Conservation (phyloP, 2,888 invertebrate species). For the Clitarchus hookeri region DNA sequence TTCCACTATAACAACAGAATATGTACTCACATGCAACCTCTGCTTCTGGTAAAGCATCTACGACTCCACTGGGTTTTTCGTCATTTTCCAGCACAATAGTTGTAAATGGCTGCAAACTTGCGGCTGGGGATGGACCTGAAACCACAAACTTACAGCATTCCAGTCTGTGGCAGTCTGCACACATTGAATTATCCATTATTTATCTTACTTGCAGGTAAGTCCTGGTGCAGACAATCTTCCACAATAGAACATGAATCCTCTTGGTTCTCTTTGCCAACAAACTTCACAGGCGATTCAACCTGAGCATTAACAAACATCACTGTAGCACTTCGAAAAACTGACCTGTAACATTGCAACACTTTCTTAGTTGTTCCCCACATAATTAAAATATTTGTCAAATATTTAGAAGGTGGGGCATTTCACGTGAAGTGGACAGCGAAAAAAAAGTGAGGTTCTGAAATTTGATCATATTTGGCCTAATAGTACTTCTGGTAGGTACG, state of each 20-base stretch:
- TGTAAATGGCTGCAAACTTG: not conserved
- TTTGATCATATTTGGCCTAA: too few species aligned
- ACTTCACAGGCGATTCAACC: not conserved
- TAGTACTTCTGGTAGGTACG: too few species aligned
- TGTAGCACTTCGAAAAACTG: too few species aligned
- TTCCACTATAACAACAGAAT: not conserved
- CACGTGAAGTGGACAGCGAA: too few species aligned
- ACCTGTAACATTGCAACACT: too few species aligned
- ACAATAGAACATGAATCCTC: not conserved
- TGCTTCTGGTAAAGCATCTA: not conserved
- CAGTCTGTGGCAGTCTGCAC: not conserved
- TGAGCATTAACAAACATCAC: not conserved
- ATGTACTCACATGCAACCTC: not conserved
- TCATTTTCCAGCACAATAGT: not conserved
- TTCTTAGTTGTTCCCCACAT: too few species aligned
- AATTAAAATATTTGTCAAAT: too few species aligned
- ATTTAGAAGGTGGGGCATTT: too few species aligned
- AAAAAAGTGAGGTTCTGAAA: too few species aligned
- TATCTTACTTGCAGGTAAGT: not conserved
- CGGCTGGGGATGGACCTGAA: not conserved
- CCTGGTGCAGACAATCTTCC: not conserved
- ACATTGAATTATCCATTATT: not conserved
- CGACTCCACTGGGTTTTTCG: not conserved
- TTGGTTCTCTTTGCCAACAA: not conserved
- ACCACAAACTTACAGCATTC: not conserved